Percentiles rank a stretch among this genome's conserved stretches.
Evolutionary conservation across 1,140 invertebrate species (phyloP).

Genomic region (Periplaneta americana): DNA sequence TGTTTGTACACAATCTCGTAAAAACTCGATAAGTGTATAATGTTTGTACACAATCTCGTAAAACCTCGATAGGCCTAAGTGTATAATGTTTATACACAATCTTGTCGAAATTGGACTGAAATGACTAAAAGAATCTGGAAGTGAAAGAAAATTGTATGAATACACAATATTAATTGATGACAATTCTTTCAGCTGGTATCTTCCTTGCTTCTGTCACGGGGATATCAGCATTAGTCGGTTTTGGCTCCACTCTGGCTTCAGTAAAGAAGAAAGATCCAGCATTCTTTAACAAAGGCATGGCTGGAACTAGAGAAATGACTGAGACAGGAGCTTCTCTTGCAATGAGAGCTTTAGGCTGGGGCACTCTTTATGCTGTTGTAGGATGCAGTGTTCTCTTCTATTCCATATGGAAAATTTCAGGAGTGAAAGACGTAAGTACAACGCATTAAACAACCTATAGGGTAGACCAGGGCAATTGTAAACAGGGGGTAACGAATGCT

Average conservation of each 20-base stretch:
- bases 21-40: too few relatives aligned
- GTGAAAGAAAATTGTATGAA: too few relatives aligned
- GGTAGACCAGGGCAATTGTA: too few relatives aligned
- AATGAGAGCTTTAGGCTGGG: constrained; percentile 77
- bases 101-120: too few relatives aligned
- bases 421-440: constrained; percentile 63
- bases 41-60: too few relatives aligned
- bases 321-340: constrained; percentile 76
- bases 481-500: too few relatives aligned
- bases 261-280: constrained; percentile 75
- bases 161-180: too few relatives aligned
- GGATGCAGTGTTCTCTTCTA: constrained; percentile 78
- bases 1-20: too few relatives aligned
- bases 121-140: too few relatives aligned
- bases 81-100: too few relatives aligned
- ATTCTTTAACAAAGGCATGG: constrained; percentile 70
- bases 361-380: constrained; percentile 76
- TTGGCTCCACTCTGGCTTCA: constrained; percentile 67
- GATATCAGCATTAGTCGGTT: constrained; percentile 73
- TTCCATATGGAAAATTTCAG: constrained; percentile 83
- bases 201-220: constrained; percentile 74
- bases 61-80: too few relatives aligned
- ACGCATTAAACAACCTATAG: too few relatives aligned
- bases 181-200: constrained; percentile 50
- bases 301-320: constrained; percentile 51